These are phyloP conservation scores for Novumbra hubbsi DNA, from an alignment of 2,797 vertebrate genomes.

Conservation along the genomic window DNA sequence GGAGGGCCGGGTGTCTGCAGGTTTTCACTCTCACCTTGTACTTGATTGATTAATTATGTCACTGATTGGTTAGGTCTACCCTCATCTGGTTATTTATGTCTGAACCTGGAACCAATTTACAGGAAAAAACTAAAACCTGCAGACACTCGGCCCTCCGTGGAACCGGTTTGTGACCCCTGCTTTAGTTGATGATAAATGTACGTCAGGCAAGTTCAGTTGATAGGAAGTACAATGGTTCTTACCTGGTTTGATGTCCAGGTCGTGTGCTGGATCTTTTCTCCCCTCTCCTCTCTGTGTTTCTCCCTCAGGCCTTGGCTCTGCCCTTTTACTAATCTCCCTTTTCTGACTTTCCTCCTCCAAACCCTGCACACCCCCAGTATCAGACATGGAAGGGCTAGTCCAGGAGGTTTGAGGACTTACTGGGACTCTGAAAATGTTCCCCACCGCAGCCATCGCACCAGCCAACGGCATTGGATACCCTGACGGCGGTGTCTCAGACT, in stretches of 20 bases:
- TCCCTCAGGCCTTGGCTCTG: constrained; percentile 17
- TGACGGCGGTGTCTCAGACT: constrained; percentile 20
- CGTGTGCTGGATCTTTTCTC: constrained; percentile 41
- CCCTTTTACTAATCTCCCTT: constrained; percentile 5
- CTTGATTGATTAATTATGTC: no score
- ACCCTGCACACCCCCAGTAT: constrained; percentile 20
- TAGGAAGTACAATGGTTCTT: constrained; percentile 5
- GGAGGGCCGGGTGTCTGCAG: no score
- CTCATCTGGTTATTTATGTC: no score
- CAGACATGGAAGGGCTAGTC: constrained; percentile 30
- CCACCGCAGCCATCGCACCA: constrained; percentile 16
- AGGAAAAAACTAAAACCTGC: no score
- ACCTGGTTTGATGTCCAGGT: constrained; percentile 73
- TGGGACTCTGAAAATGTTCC: constrained; percentile 8
- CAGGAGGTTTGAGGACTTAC: constrained; percentile 27
- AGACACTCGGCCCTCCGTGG: no score
- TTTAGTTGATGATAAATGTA: background rate
- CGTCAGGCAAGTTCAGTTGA: background rate
- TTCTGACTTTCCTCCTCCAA: background rate
- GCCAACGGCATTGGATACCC: constrained; percentile 30
- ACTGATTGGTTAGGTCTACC: no score
- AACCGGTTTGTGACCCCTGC: no score
- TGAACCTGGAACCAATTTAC: no score
- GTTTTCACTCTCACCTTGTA: no score
- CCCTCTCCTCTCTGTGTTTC: constrained; percentile 14